Percentiles rank a stretch among this genome's conserved stretches.
Evolutionary conservation across 2,113 vertebrate species (phyloP).

Genomic region (Tetrax tetrax): DNA sequence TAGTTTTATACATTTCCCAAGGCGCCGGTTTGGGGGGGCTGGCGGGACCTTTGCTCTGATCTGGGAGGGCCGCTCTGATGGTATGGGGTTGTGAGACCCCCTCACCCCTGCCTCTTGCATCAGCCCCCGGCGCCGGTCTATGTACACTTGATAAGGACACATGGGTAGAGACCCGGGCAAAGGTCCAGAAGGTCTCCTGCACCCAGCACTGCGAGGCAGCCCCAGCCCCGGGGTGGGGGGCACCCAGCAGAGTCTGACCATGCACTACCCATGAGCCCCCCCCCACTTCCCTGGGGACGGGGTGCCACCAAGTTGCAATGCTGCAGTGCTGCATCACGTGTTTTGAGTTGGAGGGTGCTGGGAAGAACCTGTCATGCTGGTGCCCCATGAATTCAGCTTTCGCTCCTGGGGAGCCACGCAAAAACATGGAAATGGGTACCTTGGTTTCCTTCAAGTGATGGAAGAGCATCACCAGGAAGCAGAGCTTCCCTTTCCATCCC

Average conservation of each 20-base stretch:
- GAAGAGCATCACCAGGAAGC: background rate
- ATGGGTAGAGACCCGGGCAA: slow-evolving; percentile 17
- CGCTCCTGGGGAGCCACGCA: background rate
- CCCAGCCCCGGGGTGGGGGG: background rate
- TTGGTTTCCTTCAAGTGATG: background rate
- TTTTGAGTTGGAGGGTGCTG: background rate
- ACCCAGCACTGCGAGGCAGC: background rate
- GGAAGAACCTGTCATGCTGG: background rate
- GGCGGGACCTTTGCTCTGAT: slow-evolving; percentile 7
- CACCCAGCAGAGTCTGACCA: accelerated
- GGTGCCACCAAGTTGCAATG: background rate
- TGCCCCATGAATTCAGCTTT: background rate
- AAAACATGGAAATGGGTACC: background rate
- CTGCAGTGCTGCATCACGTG: accelerated
- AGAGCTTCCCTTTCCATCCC: background rate
- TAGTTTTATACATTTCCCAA: background rate
- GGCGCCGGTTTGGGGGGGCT: accelerated
- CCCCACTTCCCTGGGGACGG: background rate
- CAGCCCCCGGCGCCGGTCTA: background rate
- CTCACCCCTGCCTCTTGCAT: slow-evolving; percentile 29
- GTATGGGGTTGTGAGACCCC: background rate
- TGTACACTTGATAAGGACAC: slow-evolving; percentile 50
- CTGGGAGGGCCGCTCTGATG: background rate
- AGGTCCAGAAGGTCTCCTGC: background rate
- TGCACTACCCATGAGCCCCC: background rate